phyloP scores from a whole-genome alignment of 1,140 invertebrate species.

The Drosophila baimaii region DNA sequence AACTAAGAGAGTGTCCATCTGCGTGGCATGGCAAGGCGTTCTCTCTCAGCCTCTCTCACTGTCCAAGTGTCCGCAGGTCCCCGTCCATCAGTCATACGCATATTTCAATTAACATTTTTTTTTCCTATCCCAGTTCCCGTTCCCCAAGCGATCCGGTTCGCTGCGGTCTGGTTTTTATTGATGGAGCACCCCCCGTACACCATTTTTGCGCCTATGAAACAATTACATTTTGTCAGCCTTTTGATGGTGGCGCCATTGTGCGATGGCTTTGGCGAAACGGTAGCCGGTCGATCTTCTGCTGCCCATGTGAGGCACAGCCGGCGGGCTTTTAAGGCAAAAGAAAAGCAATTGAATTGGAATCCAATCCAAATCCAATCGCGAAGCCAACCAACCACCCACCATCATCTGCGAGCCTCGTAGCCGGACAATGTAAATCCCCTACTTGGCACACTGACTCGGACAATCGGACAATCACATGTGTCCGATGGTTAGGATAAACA shows the following conservation, averaged over 20 bases:
- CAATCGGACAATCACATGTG: slow-evolving; percentile 53
- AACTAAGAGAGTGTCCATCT: slow-evolving; percentile 60
- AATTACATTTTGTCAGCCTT: slow-evolving; percentile 78
- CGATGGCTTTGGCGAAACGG: slow-evolving; percentile 58
- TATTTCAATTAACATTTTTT: slow-evolving; percentile 83
- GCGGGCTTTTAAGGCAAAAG: slow-evolving; percentile 40
- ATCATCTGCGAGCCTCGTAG: slow-evolving; percentile 17
- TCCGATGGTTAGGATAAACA: slow-evolving; percentile 47
- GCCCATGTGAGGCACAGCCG: slow-evolving; percentile 54
- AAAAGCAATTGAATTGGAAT: slow-evolving; percentile 25
- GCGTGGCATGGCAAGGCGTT: slow-evolving; percentile 55
- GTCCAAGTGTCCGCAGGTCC: slow-evolving; percentile 13
- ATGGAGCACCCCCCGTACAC: slow-evolving; percentile 57
- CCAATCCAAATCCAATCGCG: slow-evolving; percentile 22
- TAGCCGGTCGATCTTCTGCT: slow-evolving; percentile 51
- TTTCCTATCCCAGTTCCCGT: slow-evolving; percentile 37
- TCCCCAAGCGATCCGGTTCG: slow-evolving; percentile 46
- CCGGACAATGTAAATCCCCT: slow-evolving; percentile 55
- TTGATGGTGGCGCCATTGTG: slow-evolving; percentile 52
- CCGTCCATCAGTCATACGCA: slow-evolving; percentile 79
- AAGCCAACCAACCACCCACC: slow-evolving; percentile 65
- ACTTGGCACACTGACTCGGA: slow-evolving; percentile 52
- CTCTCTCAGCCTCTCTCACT: slow-evolving; percentile 22
- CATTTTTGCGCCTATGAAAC: slow-evolving; percentile 73
- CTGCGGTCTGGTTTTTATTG: slow-evolving; percentile 62